These are phyloP conservation scores for Neoscelio sp. DNA, from an alignment of 2,888 invertebrate species.

Conservation along the genomic window DNA sequence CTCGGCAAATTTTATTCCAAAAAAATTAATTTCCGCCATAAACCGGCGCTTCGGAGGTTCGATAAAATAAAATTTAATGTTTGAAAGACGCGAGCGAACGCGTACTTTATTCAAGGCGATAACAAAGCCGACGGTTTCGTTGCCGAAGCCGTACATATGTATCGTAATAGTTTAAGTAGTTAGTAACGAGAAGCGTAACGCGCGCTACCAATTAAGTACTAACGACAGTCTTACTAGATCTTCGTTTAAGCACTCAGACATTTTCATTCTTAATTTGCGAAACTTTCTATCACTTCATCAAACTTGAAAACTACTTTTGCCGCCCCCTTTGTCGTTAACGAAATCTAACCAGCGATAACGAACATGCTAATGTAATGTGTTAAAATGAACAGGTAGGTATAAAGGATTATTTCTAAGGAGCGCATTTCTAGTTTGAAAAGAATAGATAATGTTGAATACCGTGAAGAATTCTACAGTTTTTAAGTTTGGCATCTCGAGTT, in stretches of 20 bases:
- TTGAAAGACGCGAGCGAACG: slow-evolving; percentile 5
- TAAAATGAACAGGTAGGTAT: no score
- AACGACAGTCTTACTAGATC: slow-evolving; percentile 35
- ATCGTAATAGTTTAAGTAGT: slow-evolving; percentile 55
- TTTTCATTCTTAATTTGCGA: slow-evolving; percentile 30
- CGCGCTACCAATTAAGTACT: slow-evolving; percentile 51
- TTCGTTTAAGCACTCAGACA: not conserved
- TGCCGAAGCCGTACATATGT: slow-evolving; percentile 35
- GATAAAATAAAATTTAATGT: slow-evolving; percentile 38
- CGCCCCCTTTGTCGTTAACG: no score
- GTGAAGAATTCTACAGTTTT: no score
- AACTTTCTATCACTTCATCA: no score
- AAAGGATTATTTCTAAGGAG: no score
- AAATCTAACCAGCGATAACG: no score
- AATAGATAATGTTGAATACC: no score
- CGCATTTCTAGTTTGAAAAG: no score
- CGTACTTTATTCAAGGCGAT: no score
- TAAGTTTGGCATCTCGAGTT: no score
- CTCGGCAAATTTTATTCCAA: slow-evolving; percentile 22
- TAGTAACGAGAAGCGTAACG: slow-evolving; percentile 24
- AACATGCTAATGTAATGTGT: no score
- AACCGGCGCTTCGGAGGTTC: slow-evolving; percentile 1
- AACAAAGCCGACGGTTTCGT: not conserved
- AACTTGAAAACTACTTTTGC: not conserved
- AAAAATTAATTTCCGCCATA: slow-evolving; percentile 18